Evolutionary conservation across 23 tunicate genomes (phyloP).

Genomic region (Ciona savignyi): DNA sequence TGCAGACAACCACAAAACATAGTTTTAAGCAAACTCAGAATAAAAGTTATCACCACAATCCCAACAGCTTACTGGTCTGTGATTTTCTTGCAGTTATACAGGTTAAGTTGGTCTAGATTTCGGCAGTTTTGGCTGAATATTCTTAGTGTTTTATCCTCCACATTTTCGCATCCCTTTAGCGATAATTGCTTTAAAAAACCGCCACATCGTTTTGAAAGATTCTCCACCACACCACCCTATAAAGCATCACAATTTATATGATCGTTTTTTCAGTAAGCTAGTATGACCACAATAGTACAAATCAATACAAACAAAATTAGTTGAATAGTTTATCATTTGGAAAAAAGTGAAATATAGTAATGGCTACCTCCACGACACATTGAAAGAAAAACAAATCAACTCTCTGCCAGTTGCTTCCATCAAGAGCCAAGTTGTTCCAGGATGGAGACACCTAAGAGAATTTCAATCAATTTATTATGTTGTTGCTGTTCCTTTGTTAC

Average conservation of each 20-base stretch:
- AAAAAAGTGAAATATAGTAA: no score
- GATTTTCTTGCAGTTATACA: constrained; percentile 88
- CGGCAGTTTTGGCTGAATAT: constrained; percentile 82
- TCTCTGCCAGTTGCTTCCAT: constrained; percentile 97
- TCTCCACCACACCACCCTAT: constrained; percentile 78
- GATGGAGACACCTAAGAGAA: constrained; percentile 90
- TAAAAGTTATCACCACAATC: no score
- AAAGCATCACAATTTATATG: no score
- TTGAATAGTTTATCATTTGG: no score
- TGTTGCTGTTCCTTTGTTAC: no score
- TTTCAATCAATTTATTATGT: no score
- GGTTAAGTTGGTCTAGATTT: constrained; percentile 49
- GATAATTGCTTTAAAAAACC: constrained; percentile 92
- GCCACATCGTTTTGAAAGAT: constrained; percentile 89
- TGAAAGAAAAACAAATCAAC: constrained; percentile 91
- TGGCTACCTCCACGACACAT: constrained; percentile 73
- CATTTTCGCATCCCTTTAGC: constrained; percentile 86
- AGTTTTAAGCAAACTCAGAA: no score
- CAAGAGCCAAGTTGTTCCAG: constrained; percentile 89
- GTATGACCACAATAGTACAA: no score
- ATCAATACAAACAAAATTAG: no score
- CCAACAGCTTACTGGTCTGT: constrained; percentile 64
- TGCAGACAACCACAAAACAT: no score
- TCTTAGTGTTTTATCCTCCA: constrained; percentile 82
- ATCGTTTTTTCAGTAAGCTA: no score